Base-by-base conservation (phyloP, 2,797 vertebrate species). In the Mergus octosetaceus region DNA sequence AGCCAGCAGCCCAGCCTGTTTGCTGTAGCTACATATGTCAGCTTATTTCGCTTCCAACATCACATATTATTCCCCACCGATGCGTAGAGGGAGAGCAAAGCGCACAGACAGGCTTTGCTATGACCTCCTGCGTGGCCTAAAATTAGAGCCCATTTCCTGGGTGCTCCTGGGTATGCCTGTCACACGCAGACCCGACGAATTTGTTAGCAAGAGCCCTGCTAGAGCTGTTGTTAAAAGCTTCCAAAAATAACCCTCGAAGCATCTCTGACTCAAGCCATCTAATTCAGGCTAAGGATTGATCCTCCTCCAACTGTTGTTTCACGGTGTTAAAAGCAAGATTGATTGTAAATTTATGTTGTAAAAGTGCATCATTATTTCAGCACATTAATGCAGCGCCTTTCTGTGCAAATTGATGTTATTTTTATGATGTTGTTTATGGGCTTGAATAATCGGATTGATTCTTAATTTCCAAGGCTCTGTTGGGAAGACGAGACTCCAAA, bases 401-500 rank as follows among this genome's bases (percentile, higher is more conserved):
- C 90, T 94, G 94, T 94, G 94, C 90, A 97, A 98, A 97, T 96
- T 97, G 96, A 97, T 97, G 96, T 96, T 95, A 97, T 96, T 97
- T 97, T 98, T 97, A 97, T 97, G 96, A 95, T 95, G 95, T 97
- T 97, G 97, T 97, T 97, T 97, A 97, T 96, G 95, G 95, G 97
- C 87, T 92, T 97, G 97, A 97, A 97, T 97, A 97, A 98, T 98
- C 97, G 93, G 92, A 98, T 97, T 96, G 97, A 97, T 97, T 97
- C 97, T 96, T 97, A 96, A 97, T 96, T 97, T 97, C 93, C 64
- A 78, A 94, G 95, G 90, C 94, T 30, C 94, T 80, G 85, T 58
- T 82, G 94, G 94, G 93, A 95, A 3, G 62, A 5, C 49, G 6
- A 54, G 94, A 36, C 27, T 64, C 83, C 27, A 13, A 85, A 90